Conservation (phyloP, 2,797 vertebrate species). For the Tragelaphus eurycerus region DNA sequence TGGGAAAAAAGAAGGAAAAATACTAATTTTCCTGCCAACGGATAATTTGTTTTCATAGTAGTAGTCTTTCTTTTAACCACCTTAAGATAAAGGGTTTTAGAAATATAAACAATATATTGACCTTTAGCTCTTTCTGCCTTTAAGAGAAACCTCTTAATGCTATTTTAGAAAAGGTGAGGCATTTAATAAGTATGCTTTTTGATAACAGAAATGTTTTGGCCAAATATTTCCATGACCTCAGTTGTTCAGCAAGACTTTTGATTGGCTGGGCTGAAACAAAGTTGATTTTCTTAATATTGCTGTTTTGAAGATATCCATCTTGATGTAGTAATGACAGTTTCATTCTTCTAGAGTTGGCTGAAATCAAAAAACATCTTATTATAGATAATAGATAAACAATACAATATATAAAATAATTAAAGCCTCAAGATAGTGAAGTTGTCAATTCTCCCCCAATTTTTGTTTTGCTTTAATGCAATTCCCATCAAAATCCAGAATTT, state of each 20-base stretch:
- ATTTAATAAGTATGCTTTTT: background rate
- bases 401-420: background rate
- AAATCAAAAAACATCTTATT: background rate
- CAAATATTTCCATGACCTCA: background rate
- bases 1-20: background rate
- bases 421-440: background rate
- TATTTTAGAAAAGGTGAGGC: background rate
- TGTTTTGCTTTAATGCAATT: background rate
- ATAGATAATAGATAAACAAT: background rate
- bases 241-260: background rate
- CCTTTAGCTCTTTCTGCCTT: background rate
- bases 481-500: background rate
- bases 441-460: background rate
- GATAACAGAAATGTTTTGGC: background rate
- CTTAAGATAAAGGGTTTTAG: background rate
- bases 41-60: background rate
- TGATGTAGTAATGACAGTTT: background rate
- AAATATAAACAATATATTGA: background rate
- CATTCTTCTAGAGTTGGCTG: background rate
- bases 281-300: background rate
- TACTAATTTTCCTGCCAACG: background rate
- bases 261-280: background rate
- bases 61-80: background rate
- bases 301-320: background rate
- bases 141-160: background rate